phyloP scores from a whole-genome alignment of 2,888 invertebrate species.

The Cosmopolites sordidus region DNA sequence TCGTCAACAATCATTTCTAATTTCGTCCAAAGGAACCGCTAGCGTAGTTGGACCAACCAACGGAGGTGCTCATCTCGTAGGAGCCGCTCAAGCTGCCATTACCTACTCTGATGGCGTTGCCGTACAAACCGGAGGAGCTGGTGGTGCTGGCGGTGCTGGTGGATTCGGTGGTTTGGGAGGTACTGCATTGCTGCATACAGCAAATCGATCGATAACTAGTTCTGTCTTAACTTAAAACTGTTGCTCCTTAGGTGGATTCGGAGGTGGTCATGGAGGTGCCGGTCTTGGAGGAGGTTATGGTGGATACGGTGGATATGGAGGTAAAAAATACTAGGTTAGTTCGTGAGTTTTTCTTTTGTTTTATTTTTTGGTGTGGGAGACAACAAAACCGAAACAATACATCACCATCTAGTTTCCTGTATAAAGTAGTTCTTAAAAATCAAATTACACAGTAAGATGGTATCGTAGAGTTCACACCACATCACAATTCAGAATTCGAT shows the following conservation, averaged over 20 bases:
- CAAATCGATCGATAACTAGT: too few species aligned
- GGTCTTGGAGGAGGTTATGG: constrained; percentile 14
- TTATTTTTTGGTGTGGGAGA: constrained; percentile 16
- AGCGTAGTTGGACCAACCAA: constrained; percentile 28
- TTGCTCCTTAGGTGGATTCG: constrained; percentile 17
- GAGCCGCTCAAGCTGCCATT: constrained; percentile 27
- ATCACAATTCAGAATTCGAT: neutral
- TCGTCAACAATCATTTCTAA: too few species aligned
- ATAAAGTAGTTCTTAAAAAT: too few species aligned
- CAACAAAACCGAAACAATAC: neutral
- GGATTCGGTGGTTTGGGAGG: constrained; percentile 9
- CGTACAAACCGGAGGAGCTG: constrained; percentile 27
- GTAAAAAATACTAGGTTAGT: constrained; percentile 28
- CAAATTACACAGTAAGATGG: too few species aligned
- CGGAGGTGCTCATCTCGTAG: constrained; percentile 26
- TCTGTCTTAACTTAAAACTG: too few species aligned
- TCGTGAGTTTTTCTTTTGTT: constrained; percentile 13
- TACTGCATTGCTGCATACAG: neutral
- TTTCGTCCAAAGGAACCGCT: constrained; percentile 20
- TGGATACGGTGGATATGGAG: constrained; percentile 23
- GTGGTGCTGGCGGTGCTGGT: constrained; percentile 23
- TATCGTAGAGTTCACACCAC: neutral
- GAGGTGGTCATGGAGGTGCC: constrained; percentile 22
- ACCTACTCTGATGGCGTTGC: constrained; percentile 26
- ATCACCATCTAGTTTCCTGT: neutral